Percentiles rank a stretch among this genome's conserved stretches.
These are phyloP conservation scores for Lochmaea crataegi DNA, from an alignment of 2,888 invertebrate species.

Conservation along the genomic window DNA sequence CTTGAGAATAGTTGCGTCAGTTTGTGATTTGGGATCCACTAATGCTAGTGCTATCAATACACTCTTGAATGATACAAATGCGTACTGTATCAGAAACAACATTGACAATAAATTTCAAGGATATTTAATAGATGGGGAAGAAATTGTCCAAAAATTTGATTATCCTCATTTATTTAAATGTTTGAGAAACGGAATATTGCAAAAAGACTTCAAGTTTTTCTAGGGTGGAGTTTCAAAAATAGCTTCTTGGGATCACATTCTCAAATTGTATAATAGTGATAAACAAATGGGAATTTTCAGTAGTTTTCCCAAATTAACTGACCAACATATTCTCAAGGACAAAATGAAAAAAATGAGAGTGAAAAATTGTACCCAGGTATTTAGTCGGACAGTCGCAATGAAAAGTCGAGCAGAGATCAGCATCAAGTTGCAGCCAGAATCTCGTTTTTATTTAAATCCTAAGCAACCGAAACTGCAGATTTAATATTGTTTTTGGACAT, in stretches of 20 bases:
- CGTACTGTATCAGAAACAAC: slow-evolving; percentile 19
- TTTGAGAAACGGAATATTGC: slow-evolving; percentile 41
- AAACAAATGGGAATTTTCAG: slow-evolving; percentile 25
- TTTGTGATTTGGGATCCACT: slow-evolving; percentile 53
- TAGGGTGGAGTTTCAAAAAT: slow-evolving; percentile 5
- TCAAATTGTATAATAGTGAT: slow-evolving; percentile 33
- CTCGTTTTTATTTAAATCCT: slow-evolving; percentile 10
- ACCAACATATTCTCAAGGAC: slow-evolving; percentile 36
- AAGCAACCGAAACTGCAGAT: background rate
- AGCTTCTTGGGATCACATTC: slow-evolving; percentile 42
- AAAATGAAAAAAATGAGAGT: slow-evolving; percentile 43
- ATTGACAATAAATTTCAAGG: too few species aligned
- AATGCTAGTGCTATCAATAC: slow-evolving; percentile 48
- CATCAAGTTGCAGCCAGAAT: slow-evolving; percentile 28
- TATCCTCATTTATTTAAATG: too few species aligned
- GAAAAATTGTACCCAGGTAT: slow-evolving; percentile 44
- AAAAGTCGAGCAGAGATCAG: slow-evolving; percentile 24
- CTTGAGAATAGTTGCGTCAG: slow-evolving; percentile 49
- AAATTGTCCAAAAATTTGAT: too few species aligned
- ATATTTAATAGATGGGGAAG: slow-evolving; percentile 38
- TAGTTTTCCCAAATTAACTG: slow-evolving; percentile 39
- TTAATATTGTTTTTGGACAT: background rate
- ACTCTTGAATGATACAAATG: slow-evolving; percentile 39
- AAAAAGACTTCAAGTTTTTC: slow-evolving; percentile 36
- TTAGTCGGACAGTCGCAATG: slow-evolving; percentile 39